These are phyloP conservation scores for Philopedon plagiatum DNA, from an alignment of 2,888 invertebrate species.

Conservation along the genomic window DNA sequence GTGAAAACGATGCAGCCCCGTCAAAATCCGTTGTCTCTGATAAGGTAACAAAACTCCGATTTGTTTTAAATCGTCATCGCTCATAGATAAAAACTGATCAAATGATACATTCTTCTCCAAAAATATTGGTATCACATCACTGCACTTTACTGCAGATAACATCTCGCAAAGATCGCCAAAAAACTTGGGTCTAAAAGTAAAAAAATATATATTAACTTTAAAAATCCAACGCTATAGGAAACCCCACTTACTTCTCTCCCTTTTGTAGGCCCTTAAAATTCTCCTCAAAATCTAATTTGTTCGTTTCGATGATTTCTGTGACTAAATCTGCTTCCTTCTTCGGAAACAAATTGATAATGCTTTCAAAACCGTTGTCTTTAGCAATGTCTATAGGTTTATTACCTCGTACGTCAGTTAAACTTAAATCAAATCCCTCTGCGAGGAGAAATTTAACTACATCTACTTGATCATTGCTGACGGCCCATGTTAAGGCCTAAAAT, in stretches of 20 bases:
- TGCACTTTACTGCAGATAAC: constrained; percentile 75
- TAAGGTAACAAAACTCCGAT: constrained; percentile 75
- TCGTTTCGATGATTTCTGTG: constrained; percentile 41
- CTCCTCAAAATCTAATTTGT: constrained; percentile 55
- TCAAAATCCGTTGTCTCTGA: constrained; percentile 73
- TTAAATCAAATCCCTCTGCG: constrained; percentile 70
- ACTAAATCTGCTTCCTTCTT: constrained; percentile 62
- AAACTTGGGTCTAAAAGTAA: constrained; percentile 67
- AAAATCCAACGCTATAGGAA: background rate
- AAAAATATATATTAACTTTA: background rate
- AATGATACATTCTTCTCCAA: constrained; percentile 71
- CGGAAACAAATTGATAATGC: constrained; percentile 70
- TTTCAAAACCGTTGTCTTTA: constrained; percentile 69
- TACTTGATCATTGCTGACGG: constrained; percentile 72
- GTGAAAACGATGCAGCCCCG: constrained; percentile 74
- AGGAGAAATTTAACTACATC: constrained; percentile 73
- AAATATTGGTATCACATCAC: constrained; percentile 70
- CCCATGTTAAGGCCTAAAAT: constrained; percentile 76
- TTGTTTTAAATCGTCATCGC: constrained; percentile 72
- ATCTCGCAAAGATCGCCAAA: constrained; percentile 72
- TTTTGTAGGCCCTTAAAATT: constrained; percentile 47
- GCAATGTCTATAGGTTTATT: constrained; percentile 73
- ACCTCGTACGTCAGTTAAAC: constrained; percentile 70
- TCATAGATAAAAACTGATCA: constrained; percentile 72
- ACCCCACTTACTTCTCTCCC: constrained; percentile 53